These are phyloP conservation scores for Danio albolineatus DNA, from an alignment of 2,797 vertebrate species.

Conservation along the genomic window DNA sequence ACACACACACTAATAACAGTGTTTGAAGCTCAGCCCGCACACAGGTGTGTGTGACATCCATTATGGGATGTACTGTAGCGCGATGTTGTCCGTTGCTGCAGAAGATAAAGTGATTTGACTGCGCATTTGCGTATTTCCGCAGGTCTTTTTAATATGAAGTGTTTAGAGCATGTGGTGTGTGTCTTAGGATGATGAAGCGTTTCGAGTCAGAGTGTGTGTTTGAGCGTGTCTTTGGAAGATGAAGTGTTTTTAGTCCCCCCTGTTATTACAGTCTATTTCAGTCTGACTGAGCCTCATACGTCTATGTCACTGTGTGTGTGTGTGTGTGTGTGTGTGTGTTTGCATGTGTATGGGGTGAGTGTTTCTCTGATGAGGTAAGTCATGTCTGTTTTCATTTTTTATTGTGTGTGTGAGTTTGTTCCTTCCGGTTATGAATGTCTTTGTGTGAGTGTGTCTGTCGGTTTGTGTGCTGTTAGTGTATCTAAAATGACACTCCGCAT, in stretches of 20 bases:
- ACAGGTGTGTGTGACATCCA: conserved; percentile 32
- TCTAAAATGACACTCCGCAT: conserved; percentile 10
- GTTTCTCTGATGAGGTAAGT: conserved; percentile 43
- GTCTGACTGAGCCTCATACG: conserved; percentile 58
- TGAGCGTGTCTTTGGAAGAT: conserved; percentile 58
- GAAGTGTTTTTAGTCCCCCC: conserved; percentile 59
- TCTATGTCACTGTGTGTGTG: conserved; percentile 57
- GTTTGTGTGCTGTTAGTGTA: conserved; percentile 3
- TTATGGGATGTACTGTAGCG: conserved; percentile 53
- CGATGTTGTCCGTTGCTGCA: conserved; percentile 28
- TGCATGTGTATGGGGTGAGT: conserved; percentile 32
- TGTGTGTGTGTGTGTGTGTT: conserved; percentile 25
- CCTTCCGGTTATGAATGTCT: conserved; percentile 35
- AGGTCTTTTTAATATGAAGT: conserved; percentile 48
- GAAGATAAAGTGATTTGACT: conserved; percentile 49
- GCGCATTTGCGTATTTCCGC: conserved; percentile 8
- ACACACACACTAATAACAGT: not conserved
- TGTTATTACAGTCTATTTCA: conserved; percentile 64
- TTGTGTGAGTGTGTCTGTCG: conserved; percentile 38
- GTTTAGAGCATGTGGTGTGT: conserved; percentile 33
- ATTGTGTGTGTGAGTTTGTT: conserved; percentile 36
- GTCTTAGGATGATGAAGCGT: conserved; percentile 59
- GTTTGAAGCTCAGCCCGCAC: conserved; percentile 13
- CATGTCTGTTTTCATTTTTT: conserved; percentile 40
- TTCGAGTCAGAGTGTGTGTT: conserved; percentile 42